Evolutionary conservation across 2,888 invertebrate genomes (phyloP).

Genomic region (Anticlea derivata): DNA sequence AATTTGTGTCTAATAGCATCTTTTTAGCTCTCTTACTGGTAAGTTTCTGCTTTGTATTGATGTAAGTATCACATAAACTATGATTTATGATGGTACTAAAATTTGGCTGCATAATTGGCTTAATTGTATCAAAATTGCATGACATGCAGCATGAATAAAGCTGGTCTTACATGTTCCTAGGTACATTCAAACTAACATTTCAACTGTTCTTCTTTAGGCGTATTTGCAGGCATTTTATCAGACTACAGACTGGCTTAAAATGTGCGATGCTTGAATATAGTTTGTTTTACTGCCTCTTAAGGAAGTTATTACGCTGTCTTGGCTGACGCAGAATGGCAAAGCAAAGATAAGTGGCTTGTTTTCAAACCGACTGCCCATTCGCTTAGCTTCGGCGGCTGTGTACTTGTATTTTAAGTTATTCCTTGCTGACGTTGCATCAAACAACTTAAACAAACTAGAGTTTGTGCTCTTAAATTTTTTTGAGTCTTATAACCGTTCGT

Average conservation of each 20-base stretch:
- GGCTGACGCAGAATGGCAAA: constrained; percentile 25
- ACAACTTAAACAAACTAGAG: not conserved
- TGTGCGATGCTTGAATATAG: constrained; percentile 15
- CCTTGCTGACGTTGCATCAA: constrained; percentile 17
- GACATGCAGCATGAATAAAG: constrained; percentile 29
- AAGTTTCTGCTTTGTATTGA: constrained; percentile 5
- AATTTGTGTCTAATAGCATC: constrained; percentile 1
- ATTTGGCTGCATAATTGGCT: constrained; percentile 33
- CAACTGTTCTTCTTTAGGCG: constrained; percentile 28
- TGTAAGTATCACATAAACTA: too few relatives aligned
- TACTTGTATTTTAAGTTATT: constrained; percentile 3
- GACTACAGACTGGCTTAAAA: constrained; percentile 32
- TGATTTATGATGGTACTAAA: not conserved
- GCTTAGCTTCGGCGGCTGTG: constrained; percentile 32
- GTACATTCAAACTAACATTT: constrained; percentile 31
- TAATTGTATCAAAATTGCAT: constrained; percentile 33
- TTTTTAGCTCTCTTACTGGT: constrained; percentile 6
- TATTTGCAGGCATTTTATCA: constrained; percentile 32
- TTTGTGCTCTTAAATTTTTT: too few relatives aligned
- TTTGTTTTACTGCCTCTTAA: constrained; percentile 7
- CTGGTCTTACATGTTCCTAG: constrained; percentile 9
- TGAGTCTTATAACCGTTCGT: too few relatives aligned
- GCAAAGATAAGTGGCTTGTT: constrained; percentile 36
- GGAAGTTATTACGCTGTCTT: constrained; percentile 8
- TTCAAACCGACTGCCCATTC: constrained; percentile 25